Conservation (phyloP, 2,113 vertebrate genomes). For the Clarias gariepinus region DNA sequence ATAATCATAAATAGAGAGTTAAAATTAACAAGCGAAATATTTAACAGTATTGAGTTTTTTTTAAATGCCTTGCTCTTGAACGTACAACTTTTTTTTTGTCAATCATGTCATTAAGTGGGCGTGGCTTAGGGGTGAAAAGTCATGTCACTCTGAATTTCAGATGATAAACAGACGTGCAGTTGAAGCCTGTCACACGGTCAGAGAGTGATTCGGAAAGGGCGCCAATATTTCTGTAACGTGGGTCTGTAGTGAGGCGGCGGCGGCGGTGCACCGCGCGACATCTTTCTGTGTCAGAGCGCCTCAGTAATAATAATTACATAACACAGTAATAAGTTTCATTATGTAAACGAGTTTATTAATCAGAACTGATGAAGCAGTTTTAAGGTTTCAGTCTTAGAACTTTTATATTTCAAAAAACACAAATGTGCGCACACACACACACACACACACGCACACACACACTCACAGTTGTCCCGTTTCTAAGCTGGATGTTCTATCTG, state of each 20-base stretch:
- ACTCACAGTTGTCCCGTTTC: background rate
- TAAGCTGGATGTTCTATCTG: background rate
- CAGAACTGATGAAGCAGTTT: background rate
- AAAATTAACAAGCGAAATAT: background rate
- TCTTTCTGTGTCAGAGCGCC: background rate
- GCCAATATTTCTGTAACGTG: background rate
- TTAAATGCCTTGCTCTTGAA: background rate
- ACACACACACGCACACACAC: background rate
- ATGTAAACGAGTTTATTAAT: background rate
- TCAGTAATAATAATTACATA: background rate
- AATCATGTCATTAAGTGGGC: background rate
- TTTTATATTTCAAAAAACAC: background rate
- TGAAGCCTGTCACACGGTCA: background rate
- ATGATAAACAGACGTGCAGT: background rate
- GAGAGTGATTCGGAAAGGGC: background rate
- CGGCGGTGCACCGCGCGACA: background rate
- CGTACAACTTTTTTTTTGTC: background rate
- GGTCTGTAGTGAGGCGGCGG: no score
- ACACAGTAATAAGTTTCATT: background rate
- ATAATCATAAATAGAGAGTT: background rate
- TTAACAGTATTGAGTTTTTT: background rate
- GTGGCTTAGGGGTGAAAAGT: background rate
- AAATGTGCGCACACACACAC: background rate
- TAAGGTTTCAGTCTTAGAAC: background rate
- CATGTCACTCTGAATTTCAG: background rate